Evolutionary conservation across 2,888 invertebrate species (phyloP).

Genomic region (Periphyllus acericola): DNA sequence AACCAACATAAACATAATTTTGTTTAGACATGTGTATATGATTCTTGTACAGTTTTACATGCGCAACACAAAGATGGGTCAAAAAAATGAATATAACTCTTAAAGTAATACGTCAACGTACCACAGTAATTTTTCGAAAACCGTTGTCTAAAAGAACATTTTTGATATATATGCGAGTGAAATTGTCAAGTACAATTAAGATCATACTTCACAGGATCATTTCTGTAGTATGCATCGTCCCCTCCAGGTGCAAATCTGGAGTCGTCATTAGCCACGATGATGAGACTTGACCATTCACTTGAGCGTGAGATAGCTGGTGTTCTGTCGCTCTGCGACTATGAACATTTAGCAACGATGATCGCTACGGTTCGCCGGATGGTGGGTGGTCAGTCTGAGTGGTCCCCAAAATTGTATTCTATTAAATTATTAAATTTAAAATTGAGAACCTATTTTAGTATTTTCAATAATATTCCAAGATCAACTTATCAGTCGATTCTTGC

Average conservation of each 20-base stretch:
- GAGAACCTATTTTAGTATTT: too few relatives aligned
- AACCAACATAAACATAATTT: neutral
- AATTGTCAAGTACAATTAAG: neutral
- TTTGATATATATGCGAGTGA: neutral
- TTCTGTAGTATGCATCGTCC: conserved; percentile 61
- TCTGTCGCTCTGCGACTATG: too few relatives aligned
- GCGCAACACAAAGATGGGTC: neutral
- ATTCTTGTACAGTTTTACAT: neutral
- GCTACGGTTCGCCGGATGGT: neutral
- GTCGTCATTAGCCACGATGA: conserved; percentile 56
- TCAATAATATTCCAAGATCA: too few relatives aligned
- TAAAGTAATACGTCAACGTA: neutral
- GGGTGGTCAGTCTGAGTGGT: conserved; percentile 52
- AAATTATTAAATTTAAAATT: too few relatives aligned
- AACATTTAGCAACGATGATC: conserved; percentile 48
- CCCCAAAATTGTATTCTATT: too few relatives aligned
- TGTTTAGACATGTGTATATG: too few relatives aligned
- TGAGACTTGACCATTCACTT: conserved; percentile 37
- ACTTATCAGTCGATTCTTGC: too few relatives aligned
- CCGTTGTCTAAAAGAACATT: neutral
- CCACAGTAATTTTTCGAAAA: neutral
- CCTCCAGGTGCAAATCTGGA: conserved; percentile 62
- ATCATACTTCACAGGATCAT: conserved; percentile 62
- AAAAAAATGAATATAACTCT: neutral
- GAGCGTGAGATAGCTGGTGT: conserved; percentile 42